Conservation (phyloP, 2,888 invertebrate species). For the Micoletzkya japonica region DNA sequence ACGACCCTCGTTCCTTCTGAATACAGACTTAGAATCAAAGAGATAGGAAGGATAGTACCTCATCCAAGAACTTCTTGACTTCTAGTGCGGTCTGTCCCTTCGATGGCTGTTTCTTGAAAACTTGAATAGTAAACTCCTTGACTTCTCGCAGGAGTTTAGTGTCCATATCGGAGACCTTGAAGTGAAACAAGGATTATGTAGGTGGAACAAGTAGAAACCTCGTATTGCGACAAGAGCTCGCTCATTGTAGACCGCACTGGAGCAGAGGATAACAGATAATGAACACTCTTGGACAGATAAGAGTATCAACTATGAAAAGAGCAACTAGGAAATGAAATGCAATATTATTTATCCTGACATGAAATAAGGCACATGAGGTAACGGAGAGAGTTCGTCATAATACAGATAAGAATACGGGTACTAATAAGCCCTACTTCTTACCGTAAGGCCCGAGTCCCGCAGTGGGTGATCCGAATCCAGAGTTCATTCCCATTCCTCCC, state of each 20-base stretch:
- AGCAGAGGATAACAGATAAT: neutral
- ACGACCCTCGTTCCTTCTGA: conserved; percentile 3
- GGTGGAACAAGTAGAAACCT: neutral
- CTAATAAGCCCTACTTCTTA: conserved; percentile 7
- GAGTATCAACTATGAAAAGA: neutral
- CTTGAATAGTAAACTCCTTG: conserved; percentile 8
- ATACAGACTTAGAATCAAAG: neutral
- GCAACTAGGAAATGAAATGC: neutral
- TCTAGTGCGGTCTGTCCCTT: conserved; percentile 10
- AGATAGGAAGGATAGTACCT: neutral
- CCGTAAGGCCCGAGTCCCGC: conserved; percentile 20
- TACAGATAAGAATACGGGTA: neutral
- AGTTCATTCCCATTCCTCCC: conserved; percentile 16
- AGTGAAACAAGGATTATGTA: neutral
- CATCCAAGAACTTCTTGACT: conserved; percentile 2
- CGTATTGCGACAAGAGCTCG: conserved; percentile 1
- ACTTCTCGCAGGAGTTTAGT: conserved; percentile 4
- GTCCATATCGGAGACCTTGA: conserved; percentile 9
- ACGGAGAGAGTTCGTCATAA: neutral
- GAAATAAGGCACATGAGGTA: too few species aligned
- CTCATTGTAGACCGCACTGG: too few species aligned
- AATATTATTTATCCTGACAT: too few species aligned
- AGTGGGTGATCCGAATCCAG: conserved; percentile 13
- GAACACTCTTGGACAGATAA: neutral
- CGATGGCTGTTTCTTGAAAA: neutral